Percentiles rank a stretch among this genome's conserved stretches.
These are phyloP conservation scores for Diarsia brunnea DNA, from an alignment of 2,888 invertebrate species.

Conservation along the genomic window DNA sequence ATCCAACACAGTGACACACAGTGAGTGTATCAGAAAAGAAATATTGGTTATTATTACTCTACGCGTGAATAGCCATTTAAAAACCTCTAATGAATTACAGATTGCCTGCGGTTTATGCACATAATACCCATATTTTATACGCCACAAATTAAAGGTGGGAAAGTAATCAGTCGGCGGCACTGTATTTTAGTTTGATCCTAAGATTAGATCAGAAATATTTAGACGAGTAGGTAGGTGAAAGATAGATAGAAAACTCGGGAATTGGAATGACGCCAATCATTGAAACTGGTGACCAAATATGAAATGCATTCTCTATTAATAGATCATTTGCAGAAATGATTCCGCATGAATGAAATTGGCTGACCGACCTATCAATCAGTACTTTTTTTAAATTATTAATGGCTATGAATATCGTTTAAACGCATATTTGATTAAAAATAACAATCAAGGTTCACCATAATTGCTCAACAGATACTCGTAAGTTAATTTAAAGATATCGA, in stretches of 20 bases:
- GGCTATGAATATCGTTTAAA: slow-evolving; percentile 2
- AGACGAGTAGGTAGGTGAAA: background rate
- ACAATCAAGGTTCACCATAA: slow-evolving; percentile 17
- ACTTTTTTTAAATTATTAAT: slow-evolving; percentile 13
- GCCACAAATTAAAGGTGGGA: slow-evolving; percentile 11
- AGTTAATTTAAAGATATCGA: slow-evolving; percentile 34
- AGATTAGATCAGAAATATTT: slow-evolving; percentile 44
- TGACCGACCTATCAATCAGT: slow-evolving; percentile 12
- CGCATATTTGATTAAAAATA: slow-evolving; percentile 30
- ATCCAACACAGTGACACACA: background rate
- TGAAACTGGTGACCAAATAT: slow-evolving; percentile 40
- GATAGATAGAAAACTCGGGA: slow-evolving; percentile 27
- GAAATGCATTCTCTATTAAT: slow-evolving; percentile 50
- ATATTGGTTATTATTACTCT: background rate
- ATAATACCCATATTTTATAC: slow-evolving; percentile 4
- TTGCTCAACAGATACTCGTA: slow-evolving; percentile 37
- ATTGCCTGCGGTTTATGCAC: background rate
- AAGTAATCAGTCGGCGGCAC: background rate
- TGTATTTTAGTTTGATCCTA: slow-evolving; percentile 28
- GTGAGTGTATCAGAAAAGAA: background rate
- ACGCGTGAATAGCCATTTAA: background rate
- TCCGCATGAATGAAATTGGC: slow-evolving; percentile 15
- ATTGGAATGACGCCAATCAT: slow-evolving; percentile 41
- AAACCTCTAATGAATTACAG: slow-evolving; percentile 8
- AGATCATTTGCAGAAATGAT: slow-evolving; percentile 53